Evolutionary conservation across 2,113 vertebrate species (phyloP).

Genomic region (Noturus placidus): DNA sequence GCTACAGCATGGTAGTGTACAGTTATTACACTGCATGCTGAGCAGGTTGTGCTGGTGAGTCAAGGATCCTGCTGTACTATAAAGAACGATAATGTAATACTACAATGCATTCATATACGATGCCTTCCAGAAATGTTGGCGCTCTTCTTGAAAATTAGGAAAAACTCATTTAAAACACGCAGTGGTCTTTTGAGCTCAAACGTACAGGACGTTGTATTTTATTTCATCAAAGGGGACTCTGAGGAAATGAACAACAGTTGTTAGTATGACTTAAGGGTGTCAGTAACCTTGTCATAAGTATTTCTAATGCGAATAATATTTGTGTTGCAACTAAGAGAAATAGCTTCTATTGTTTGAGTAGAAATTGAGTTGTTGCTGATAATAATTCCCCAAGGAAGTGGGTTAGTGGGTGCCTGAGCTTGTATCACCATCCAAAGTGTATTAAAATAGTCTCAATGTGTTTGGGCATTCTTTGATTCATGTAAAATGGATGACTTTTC

Average conservation of each 20-base stretch:
- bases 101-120: conserved; percentile 70
- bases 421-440: background rate
- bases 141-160: too few species aligned
- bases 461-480: background rate
- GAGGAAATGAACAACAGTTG: too few species aligned
- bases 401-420: background rate
- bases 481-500: background rate
- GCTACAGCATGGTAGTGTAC: background rate
- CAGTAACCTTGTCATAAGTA: background rate
- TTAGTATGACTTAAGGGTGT: background rate
- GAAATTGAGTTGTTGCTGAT: background rate
- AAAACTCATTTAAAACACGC: background rate
- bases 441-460: background rate
- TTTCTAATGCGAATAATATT: background rate
- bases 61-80: conserved; percentile 36
- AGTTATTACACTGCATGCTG: conserved; percentile 11
- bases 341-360: background rate
- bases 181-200: background rate
- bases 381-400: background rate
- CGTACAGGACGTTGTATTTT: background rate
- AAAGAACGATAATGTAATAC: conserved; percentile 48
- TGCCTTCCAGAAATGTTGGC: background rate
- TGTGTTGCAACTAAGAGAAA: background rate
- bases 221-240: background rate
- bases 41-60: background rate